phyloP scores from a whole-genome alignment of 2,797 vertebrate genomes.

The Emydoidea blandingii region DNA sequence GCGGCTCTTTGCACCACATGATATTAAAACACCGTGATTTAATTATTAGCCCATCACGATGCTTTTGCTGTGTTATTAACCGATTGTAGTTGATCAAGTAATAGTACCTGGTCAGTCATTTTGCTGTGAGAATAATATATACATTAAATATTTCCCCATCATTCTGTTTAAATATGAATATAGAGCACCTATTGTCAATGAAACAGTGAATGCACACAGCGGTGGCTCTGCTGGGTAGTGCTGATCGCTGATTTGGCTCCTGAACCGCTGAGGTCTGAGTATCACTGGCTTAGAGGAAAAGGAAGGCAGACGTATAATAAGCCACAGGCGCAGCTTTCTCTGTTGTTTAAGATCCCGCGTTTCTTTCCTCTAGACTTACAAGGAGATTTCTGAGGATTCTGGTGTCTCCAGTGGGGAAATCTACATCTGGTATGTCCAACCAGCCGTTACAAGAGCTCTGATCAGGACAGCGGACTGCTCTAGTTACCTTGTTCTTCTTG shows the following conservation, averaged over 20 bases:
- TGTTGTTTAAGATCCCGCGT: background rate
- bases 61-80: too few species aligned
- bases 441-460: background rate
- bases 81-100: too few species aligned
- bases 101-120: background rate
- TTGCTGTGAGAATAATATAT: background rate
- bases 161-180: too few species aligned
- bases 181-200: too few species aligned
- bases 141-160: background rate
- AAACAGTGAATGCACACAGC: background rate
- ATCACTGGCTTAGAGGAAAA: background rate
- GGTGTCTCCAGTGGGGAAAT: background rate
- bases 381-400: slow-evolving; percentile 74
- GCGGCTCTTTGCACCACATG: too few species aligned
- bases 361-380: slow-evolving; percentile 71
- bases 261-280: background rate
- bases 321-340: background rate
- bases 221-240: background rate
- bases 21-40: background rate
- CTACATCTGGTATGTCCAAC: too few species aligned
- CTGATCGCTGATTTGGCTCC: background rate
- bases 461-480: background rate
- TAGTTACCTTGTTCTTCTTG: background rate
- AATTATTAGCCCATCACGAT: background rate
- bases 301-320: background rate